Percentiles rank a stretch among this genome's conserved stretches.
Conservation (phyloP, 2,113 vertebrate species). For the Oxygymnocypris stewartii region DNA sequence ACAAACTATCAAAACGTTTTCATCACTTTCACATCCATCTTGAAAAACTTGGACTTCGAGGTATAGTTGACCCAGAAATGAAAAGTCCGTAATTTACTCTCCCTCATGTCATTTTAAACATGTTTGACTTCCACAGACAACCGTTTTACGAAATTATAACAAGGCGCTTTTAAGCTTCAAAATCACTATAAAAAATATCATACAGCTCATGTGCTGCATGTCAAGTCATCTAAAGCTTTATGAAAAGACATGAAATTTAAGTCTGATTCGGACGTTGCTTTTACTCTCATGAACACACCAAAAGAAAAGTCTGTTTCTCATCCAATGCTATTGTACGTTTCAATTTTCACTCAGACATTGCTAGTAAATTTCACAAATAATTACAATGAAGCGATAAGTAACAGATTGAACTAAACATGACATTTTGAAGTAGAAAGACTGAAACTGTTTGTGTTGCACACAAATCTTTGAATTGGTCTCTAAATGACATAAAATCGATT, state of each 20-base stretch:
- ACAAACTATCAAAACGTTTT: slow-evolving; percentile 41
- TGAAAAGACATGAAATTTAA: slow-evolving; percentile 1
- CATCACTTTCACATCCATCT: neutral
- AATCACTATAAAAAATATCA: neutral
- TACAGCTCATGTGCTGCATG: neutral
- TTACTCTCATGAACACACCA: neutral
- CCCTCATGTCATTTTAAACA: too few relatives aligned
- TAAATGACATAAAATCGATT: neutral
- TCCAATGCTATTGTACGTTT: neutral
- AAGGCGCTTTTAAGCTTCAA: neutral
- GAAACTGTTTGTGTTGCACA: neutral
- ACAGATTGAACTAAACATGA: too few relatives aligned
- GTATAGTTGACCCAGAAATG: neutral
- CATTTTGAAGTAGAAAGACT: too few relatives aligned
- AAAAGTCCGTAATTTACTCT: neutral
- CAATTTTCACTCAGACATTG: too few relatives aligned
- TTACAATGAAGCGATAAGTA: too few relatives aligned
- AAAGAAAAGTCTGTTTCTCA: neutral
- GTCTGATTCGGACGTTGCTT: neutral
- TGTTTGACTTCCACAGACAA: neutral
- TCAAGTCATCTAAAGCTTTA: neutral
- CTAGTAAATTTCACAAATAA: too few relatives aligned
- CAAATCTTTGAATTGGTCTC: neutral
- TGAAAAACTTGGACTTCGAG: neutral
- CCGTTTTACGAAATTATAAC: neutral